Percentiles rank a stretch among this genome's conserved stretches.
phyloP scores from a whole-genome alignment of 2,888 invertebrate genomes.

The Drosophila prolongata region DNA sequence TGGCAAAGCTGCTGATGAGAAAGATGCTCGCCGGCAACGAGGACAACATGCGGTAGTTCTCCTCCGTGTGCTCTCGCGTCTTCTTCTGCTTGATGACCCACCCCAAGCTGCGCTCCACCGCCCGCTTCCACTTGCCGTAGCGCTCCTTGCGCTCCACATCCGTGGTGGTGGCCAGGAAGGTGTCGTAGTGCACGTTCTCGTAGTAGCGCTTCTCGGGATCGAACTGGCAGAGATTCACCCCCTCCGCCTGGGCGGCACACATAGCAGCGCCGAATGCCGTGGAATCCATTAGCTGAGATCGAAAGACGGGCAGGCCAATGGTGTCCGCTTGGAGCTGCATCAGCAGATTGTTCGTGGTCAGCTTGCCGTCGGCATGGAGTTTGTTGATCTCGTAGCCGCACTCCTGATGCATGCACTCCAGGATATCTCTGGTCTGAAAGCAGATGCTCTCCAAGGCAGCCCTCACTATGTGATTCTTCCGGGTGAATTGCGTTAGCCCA shows the following conservation, averaged over 20 bases:
- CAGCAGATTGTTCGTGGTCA: constrained; percentile 94
- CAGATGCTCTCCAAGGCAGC: constrained; percentile 98
- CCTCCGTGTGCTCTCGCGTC: constrained; percentile 92
- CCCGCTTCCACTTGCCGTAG: constrained; percentile 97
- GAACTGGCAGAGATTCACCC: constrained; percentile 89
- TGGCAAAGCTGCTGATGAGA: constrained; percentile 89
- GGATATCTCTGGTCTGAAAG: constrained; percentile 96
- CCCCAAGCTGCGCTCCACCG: constrained; percentile 94
- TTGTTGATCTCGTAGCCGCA: constrained; percentile 93
- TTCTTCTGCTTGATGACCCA: constrained; percentile 92
- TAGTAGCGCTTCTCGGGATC: constrained; percentile 86
- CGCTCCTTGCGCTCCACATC: constrained; percentile 92
- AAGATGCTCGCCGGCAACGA: constrained; percentile 92
- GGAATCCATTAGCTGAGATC: constrained; percentile 94
- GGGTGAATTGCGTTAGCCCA: constrained; percentile 96
- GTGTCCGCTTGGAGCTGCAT: constrained; percentile 99
- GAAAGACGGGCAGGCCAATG: constrained; percentile 94
- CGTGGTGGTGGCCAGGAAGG: constrained; percentile 92
- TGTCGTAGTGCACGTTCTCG: constrained; percentile 87
- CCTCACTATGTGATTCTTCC: constrained; percentile 95
- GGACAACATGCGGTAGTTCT: constrained; percentile 90
- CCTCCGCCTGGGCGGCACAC: constrained; percentile 93
- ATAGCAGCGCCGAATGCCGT: constrained; percentile 97
- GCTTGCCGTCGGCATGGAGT: constrained; percentile 96
- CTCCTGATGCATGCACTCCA: constrained; percentile 97